phyloP scores from a whole-genome alignment of 1,140 invertebrate genomes.

The Platyura marginata region DNA sequence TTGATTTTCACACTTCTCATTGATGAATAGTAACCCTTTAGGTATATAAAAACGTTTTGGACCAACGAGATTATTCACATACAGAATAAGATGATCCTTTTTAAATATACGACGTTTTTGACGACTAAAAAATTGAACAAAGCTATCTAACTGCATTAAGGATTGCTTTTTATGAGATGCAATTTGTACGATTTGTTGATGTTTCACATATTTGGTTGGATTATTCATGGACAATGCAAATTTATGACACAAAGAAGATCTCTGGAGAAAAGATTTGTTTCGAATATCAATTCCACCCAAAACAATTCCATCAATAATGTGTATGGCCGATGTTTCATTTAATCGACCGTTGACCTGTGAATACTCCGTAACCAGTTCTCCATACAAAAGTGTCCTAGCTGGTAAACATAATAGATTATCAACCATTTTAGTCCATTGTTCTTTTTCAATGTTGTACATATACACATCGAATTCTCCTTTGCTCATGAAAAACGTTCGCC shows the following conservation, averaged over 20 bases:
- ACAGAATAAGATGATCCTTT: conserved; percentile 9
- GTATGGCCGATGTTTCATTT: conserved; percentile 39
- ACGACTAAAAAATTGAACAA: conserved; percentile 30
- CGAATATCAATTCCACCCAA: conserved; percentile 59
- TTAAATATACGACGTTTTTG: conserved; percentile 16
- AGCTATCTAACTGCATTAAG: conserved; percentile 28
- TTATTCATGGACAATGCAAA: conserved; percentile 47
- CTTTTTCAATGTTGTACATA: conserved; percentile 32
- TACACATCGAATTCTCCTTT: conserved; percentile 33
- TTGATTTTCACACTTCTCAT: no score
- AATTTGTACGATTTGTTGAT: conserved; percentile 27
- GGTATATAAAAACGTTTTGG: conserved; percentile 17
- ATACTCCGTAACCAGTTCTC: conserved; percentile 60
- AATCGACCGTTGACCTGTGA: conserved; percentile 33
- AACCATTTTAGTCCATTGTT: conserved; percentile 26
- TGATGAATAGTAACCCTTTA: no score
- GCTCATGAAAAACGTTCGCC: conserved; percentile 32
- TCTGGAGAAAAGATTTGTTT: conserved; percentile 36
- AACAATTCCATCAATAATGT: conserved; percentile 68
- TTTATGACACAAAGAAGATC: conserved; percentile 27
- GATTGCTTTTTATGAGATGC: conserved; percentile 40
- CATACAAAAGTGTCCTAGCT: conserved; percentile 55
- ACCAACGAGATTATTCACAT: conserved; percentile 4
- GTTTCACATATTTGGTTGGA: conserved; percentile 20
- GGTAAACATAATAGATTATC: conserved; percentile 39